phyloP scores from a whole-genome alignment of 2,113 vertebrate genomes.

The Catagonus wagneri region DNA sequence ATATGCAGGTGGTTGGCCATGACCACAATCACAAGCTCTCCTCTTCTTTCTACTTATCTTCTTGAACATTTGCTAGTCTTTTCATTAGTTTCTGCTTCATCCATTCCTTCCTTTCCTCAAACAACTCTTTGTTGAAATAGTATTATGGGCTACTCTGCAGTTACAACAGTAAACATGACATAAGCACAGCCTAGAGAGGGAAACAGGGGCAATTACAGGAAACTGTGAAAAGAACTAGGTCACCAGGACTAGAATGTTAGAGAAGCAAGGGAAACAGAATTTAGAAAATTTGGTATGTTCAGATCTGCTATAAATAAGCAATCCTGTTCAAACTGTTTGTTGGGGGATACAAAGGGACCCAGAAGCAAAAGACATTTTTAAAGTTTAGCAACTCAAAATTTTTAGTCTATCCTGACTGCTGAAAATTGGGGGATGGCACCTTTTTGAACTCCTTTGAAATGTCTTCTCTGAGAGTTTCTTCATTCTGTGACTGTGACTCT shows the following conservation, averaged over 20 bases:
- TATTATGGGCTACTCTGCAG: not conserved
- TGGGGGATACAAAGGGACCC: not conserved
- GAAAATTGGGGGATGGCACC: not conserved
- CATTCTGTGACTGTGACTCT: not conserved
- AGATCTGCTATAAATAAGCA: constrained; percentile 2
- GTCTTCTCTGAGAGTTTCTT: constrained; percentile 23
- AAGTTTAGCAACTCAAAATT: not conserved
- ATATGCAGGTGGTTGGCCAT: not conserved
- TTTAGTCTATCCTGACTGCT: not conserved
- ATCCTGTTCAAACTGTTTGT: not conserved
- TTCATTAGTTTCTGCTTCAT: not conserved
- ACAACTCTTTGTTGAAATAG: not conserved
- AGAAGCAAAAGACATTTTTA: not conserved
- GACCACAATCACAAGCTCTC: not conserved
- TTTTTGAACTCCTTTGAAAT: constrained; percentile 7
- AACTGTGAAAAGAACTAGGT: not conserved
- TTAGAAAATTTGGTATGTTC: not conserved
- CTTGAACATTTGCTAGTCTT: not conserved
- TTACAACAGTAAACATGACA: not conserved
- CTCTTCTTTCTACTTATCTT: not conserved
- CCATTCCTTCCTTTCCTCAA: not conserved
- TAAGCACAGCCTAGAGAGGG: not conserved
- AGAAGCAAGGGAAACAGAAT: not conserved
- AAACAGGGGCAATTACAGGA: not conserved
- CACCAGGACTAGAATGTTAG: not conserved